A percentile compares a stretch with the other conserved stretches of the same genome.
Conservation (phyloP, 2,797 vertebrate species). For the Pangasius macronema region DNA sequence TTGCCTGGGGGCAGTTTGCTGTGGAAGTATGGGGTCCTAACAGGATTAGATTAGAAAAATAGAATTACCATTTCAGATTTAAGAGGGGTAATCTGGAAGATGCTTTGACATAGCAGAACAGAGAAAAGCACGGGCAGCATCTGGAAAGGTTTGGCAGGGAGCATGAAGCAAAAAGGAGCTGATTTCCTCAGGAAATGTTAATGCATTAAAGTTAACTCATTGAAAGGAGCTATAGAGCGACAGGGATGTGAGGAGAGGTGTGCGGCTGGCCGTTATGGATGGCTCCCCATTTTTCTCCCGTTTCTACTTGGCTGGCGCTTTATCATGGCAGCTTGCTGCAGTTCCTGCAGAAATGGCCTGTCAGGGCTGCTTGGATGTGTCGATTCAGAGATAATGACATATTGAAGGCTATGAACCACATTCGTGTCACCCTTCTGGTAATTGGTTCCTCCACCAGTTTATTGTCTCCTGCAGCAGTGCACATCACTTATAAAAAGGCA, state of each 20-base stretch:
- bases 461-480: slow-evolving; percentile 90
- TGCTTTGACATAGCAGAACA: slow-evolving; percentile 40
- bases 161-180: slow-evolving; percentile 22
- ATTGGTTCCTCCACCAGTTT: slow-evolving; percentile 90
- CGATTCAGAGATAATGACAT: slow-evolving; percentile 94
- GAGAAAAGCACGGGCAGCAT: slow-evolving; percentile 6
- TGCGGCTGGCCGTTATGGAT: slow-evolving; percentile 57
- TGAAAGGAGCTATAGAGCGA: slow-evolving; percentile 37
- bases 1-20: slow-evolving; percentile 76
- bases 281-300: slow-evolving; percentile 49
- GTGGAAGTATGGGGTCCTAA: slow-evolving; percentile 70
- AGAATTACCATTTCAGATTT: slow-evolving; percentile 77
- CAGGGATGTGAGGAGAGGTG: slow-evolving; percentile 33
- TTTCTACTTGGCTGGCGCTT: slow-evolving; percentile 55
- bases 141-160: slow-evolving; percentile 9
- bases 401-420: slow-evolving; percentile 86
- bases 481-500: slow-evolving; percentile 71
- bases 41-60: slow-evolving; percentile 79
- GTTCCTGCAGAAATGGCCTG: slow-evolving; percentile 70
- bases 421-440: slow-evolving; percentile 86
- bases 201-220: slow-evolving; percentile 49
- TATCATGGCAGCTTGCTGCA: slow-evolving; percentile 68
- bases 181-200: slow-evolving; percentile 52
- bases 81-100: slow-evolving; percentile 67
- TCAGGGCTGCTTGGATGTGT: slow-evolving; percentile 75